Percentiles rank a stretch among this genome's conserved stretches.
Evolutionary conservation across 2,888 invertebrate species (phyloP).

Genomic region (Dryomyza anilis): DNA sequence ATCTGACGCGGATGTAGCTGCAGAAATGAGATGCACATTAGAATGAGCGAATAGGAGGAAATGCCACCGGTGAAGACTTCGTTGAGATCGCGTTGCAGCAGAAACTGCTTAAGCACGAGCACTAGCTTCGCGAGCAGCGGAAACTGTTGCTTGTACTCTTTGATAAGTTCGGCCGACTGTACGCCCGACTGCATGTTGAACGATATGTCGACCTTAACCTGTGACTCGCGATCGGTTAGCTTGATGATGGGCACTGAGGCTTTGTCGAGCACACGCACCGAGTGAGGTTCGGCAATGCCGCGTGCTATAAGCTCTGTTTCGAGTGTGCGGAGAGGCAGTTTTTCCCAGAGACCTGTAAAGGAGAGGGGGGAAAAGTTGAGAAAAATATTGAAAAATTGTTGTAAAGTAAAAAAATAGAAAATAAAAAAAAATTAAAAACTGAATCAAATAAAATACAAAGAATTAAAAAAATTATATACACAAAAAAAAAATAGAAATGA

Average conservation of each 20-base stretch:
- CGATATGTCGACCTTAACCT: conserved; percentile 95
- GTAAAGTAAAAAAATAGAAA: too few relatives aligned
- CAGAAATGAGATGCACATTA: conserved; percentile 98
- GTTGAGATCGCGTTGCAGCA: conserved; percentile 96
- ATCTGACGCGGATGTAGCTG: conserved; percentile 88
- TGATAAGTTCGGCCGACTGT: conserved; percentile 94
- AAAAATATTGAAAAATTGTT: too few relatives aligned
- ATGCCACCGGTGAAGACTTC: conserved; percentile 99
- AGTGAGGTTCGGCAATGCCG: conserved; percentile 85
- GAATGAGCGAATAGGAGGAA: conserved; percentile 96
- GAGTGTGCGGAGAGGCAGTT: conserved; percentile 87
- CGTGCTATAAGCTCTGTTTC: conserved; percentile 88
- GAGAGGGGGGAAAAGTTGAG: too few relatives aligned
- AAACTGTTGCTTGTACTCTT: conserved; percentile 84
- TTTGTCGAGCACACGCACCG: conserved; percentile 95
- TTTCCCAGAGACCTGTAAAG: conserved; percentile 87
- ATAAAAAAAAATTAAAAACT: too few relatives aligned
- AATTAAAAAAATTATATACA: too few relatives aligned
- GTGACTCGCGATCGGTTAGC: conserved; percentile 82
- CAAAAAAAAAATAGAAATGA: too few relatives aligned
- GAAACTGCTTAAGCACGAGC: conserved; percentile 97
- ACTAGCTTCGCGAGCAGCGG: conserved; percentile 93
- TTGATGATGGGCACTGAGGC: conserved; percentile 99
- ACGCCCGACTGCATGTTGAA: conserved; percentile 99
- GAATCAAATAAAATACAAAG: background rate